Percentiles rank a stretch among this genome's conserved stretches.
Evolutionary conservation across 2,113 vertebrate genomes (phyloP).

Genomic region (Cavia aperea): DNA sequence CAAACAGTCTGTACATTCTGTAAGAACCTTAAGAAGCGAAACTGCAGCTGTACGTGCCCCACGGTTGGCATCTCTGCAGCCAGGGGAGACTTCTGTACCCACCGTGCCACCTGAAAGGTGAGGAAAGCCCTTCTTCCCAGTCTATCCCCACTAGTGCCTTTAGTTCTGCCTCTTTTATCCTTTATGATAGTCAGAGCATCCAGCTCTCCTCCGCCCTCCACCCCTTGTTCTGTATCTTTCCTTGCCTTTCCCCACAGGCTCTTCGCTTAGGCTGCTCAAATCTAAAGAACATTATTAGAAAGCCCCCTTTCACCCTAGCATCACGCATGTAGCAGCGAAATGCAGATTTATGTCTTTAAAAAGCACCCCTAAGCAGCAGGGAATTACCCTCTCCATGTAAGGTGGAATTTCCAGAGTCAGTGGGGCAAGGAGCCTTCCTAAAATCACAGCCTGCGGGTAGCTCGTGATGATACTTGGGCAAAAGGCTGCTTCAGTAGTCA

Average conservation of each 20-base stretch:
- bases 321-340: background rate
- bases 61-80: background rate
- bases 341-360: background rate
- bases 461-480: background rate
- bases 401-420: background rate
- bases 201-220: background rate
- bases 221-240: background rate
- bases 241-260: background rate
- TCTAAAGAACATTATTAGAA: slow-evolving; percentile 7
- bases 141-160: background rate
- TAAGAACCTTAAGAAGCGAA: background rate
- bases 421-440: background rate
- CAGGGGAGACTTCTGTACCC: background rate
- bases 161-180: background rate
- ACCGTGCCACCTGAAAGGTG: background rate
- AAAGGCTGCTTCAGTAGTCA: slow-evolving; percentile 14
- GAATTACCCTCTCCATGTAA: background rate
- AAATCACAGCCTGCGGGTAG: background rate
- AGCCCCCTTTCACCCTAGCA: background rate
- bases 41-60: background rate
- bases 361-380: background rate
- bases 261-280: background rate
- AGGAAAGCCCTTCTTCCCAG: background rate
- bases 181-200: background rate
- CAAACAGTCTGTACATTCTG: background rate